phyloP scores from a whole-genome alignment of 2,888 invertebrate genomes.

The Stegophylla sp. region DNA sequence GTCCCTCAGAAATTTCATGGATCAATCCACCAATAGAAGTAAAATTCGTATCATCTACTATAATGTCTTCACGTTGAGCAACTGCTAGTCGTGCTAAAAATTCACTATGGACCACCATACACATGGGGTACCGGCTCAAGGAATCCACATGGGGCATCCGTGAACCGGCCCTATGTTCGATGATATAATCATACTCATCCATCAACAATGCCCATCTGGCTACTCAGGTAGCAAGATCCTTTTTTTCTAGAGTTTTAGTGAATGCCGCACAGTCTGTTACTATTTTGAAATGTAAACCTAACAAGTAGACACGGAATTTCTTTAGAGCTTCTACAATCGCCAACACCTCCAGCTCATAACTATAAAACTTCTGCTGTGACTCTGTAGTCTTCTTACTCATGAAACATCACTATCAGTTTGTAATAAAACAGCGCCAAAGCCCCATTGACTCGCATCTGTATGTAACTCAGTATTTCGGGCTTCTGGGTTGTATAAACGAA shows the following conservation, averaged over 20 bases:
- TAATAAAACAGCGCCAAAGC: constrained; percentile 58
- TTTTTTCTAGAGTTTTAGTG: constrained; percentile 63
- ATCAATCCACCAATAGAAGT: not conserved
- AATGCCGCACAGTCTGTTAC: constrained; percentile 64
- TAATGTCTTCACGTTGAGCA: not conserved
- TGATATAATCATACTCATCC: constrained; percentile 62
- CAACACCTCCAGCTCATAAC: constrained; percentile 64
- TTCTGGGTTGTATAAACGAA: constrained; percentile 36
- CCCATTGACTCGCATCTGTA: not conserved
- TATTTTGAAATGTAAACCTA: constrained; percentile 63
- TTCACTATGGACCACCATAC: not conserved
- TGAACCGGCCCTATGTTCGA: constrained; percentile 64
- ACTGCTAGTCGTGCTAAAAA: not conserved
- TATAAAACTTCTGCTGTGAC: constrained; percentile 63
- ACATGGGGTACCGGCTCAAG: constrained; percentile 61
- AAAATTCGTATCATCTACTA: not conserved
- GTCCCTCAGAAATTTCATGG: not conserved
- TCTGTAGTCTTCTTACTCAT: constrained; percentile 63
- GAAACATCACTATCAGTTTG: constrained; percentile 61
- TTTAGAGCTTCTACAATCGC: constrained; percentile 62
- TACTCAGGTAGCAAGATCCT: constrained; percentile 61
- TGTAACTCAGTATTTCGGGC: constrained; percentile 2
- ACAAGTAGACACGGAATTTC: constrained; percentile 63
- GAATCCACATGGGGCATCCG: constrained; percentile 63
- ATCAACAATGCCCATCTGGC: constrained; percentile 63